Evolutionary conservation across 2,888 invertebrate species (phyloP), one percentile per base, ranked within the genome.

Genomic region (Amblyjoppa fuscipennis): DNA sequence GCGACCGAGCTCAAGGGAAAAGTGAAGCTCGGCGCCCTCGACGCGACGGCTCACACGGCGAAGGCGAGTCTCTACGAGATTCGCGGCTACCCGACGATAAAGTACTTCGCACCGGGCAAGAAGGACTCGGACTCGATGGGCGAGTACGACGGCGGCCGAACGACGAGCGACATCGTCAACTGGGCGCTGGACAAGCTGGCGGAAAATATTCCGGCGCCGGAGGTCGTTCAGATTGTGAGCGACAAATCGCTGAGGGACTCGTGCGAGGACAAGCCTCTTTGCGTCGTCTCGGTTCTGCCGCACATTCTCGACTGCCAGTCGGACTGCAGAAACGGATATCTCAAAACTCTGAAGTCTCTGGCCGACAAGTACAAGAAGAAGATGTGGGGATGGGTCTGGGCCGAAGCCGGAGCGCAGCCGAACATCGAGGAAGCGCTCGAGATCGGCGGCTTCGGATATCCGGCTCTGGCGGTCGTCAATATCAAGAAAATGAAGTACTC

Each of bases 391-490:
- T 99, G 99, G 99, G 95, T 98, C 13, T 99, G 99, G 99, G 95
- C 98, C 1, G 99, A 99, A 94, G 99, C 98, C 61, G 98, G 97
- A 11, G 96, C 97, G 1, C 99, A 99, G 94, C 93, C 95, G 0
- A 96, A 96, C 0, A 93, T 99, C 25, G 99, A 99, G 94, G 96
- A 97, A 87, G 96, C 98, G 0, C 94, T 99, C 51, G 99, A 98
- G 93, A 97, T 99, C 88, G 99, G 99, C 87, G 99, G 96, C 6
- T 99, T 99, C 94, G 99, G 99, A 11, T 99, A 99, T 94, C 99
- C 99, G 1, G 99, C 99, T 0, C 97, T 99, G 97, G 99, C 99
- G 6, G 99, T 98, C 25, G 97, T 99, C 81, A 99, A 99, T 94
- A 96, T 97, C 16, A 98, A 99, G 94, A 99, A 99, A 95, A 97